Evolutionary conservation across 2,797 vertebrate species (phyloP), one percentile per base, ranked within the genome.

Genomic region (Spinus olivaceus): DNA sequence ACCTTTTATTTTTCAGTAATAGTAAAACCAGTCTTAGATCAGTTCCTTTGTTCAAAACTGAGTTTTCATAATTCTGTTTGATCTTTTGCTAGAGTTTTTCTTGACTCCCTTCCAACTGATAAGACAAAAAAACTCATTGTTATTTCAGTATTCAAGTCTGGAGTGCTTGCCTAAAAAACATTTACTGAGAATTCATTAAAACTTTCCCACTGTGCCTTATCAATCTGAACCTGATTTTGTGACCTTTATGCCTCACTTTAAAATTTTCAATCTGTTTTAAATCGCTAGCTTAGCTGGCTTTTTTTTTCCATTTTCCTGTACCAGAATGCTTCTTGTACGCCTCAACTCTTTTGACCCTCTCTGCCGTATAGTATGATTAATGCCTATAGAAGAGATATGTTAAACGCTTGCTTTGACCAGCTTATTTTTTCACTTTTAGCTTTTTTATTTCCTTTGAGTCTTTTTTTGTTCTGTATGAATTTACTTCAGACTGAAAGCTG

Each of bases 141-240:
- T 94, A 80, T 80, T 41, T 92, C 9, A 2, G 78, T 82, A 86
- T 70, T 82, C 67, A 74, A 91, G 71, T 84, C 46, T 33, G 24
- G 18, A 91, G 42, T 41, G 46, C 24, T 90, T 91, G 57, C 85
- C 59, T 94, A 94, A 73, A 91, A 87, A 94, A 94, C 44, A 67
- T 95, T 79, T 87, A 56, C 61, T 74, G 41, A 92, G 54, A 96
- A 96, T 91, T 96, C 81, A 96, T 96, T 97, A 95, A 95, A 95
- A 95, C 19, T 88, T 94, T 37, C 50, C 35, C 47, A 95, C 73
- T 92, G 57, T 90, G 90, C 33, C 72, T 95, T 92, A 92, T 70
- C 70, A 96, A 74, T 82, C 41, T 61, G 30, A 95, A 90, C 63
- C 42, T 91, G 71, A 94, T 95, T 88, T 88, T 88, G 42, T 95